These are phyloP conservation scores for Champsocephalus gunnari DNA, from an alignment of 2,797 vertebrate genomes.

Conservation along the genomic window DNA sequence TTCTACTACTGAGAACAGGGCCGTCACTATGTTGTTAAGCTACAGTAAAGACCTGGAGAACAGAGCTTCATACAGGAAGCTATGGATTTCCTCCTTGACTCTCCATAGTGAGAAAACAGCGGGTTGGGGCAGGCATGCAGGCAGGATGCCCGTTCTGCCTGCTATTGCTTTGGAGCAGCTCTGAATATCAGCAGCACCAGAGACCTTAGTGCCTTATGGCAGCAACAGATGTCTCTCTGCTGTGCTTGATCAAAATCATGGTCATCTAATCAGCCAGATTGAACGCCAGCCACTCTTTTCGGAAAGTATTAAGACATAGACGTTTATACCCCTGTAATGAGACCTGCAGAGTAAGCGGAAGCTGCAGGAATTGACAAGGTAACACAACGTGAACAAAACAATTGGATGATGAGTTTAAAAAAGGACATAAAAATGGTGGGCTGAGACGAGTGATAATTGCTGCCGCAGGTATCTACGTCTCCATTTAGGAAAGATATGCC, in stretches of 20 bases:
- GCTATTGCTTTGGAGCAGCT: conserved; percentile 38
- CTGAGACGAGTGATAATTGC: conserved; percentile 60
- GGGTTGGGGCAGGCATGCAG: conserved; percentile 13
- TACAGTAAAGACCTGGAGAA: conserved; percentile 25
- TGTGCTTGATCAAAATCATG: conserved; percentile 52
- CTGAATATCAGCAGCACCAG: conserved; percentile 54
- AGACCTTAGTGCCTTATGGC: conserved; percentile 61
- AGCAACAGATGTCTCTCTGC: conserved; percentile 65
- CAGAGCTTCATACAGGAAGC: conserved; percentile 4
- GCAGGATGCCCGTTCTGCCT: conserved; percentile 30
- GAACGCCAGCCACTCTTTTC: conserved; percentile 35
- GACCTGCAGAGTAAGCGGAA: conserved; percentile 22
- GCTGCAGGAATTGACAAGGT: conserved; percentile 32
- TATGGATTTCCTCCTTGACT: conserved; percentile 18
- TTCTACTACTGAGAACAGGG: neutral
- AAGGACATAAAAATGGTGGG: conserved; percentile 33
- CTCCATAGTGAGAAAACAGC: conserved; percentile 14
- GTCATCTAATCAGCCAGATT: conserved; percentile 40
- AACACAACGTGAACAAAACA: conserved; percentile 57
- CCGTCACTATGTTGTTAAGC: conserved; percentile 19
- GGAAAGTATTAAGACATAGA: conserved; percentile 21
- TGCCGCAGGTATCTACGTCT: conserved; percentile 29
- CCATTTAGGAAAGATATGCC: neutral
- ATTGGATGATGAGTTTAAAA: conserved; percentile 71
- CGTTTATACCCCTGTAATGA: conserved; percentile 32